phyloP scores from a whole-genome alignment of 2,888 invertebrate genomes.

The Sminthurinus aureus region DNA sequence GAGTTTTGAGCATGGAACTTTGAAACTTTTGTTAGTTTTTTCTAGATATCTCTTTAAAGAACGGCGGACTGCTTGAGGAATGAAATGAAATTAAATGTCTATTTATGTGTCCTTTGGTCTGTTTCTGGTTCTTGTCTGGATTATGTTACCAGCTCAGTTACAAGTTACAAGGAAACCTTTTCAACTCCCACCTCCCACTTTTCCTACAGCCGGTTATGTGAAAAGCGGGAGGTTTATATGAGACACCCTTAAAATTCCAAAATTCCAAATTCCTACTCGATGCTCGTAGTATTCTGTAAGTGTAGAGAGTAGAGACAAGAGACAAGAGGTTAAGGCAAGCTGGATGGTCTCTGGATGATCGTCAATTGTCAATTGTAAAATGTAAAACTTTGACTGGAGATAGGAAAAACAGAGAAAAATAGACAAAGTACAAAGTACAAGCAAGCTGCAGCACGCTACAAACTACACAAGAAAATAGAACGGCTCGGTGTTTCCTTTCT shows the following conservation, averaged over 20 bases:
- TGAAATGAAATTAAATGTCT: conserved; percentile 36
- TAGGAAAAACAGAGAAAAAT: no score
- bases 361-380: background rate
- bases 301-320: no score
- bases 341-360: no score
- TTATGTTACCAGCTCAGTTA: conserved; percentile 27
- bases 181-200: background rate
- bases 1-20: background rate
- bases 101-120: conserved; percentile 21
- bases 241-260: background rate
- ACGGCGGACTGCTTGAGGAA: background rate
- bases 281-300: no score
- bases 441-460: background rate
- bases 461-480: no score
- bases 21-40: conserved; percentile 6
- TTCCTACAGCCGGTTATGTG: no score
- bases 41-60: background rate
- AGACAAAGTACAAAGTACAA: background rate
- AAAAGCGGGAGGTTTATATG: no score
- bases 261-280: no score
- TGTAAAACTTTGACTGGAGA: background rate
- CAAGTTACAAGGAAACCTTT: background rate
- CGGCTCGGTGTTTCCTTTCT: background rate
- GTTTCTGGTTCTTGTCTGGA: conserved; percentile 33
- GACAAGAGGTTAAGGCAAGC: no score